Conservation (phyloP, 35 echinoderm and acorn worm species). For the Stichopus chloronotus region DNA sequence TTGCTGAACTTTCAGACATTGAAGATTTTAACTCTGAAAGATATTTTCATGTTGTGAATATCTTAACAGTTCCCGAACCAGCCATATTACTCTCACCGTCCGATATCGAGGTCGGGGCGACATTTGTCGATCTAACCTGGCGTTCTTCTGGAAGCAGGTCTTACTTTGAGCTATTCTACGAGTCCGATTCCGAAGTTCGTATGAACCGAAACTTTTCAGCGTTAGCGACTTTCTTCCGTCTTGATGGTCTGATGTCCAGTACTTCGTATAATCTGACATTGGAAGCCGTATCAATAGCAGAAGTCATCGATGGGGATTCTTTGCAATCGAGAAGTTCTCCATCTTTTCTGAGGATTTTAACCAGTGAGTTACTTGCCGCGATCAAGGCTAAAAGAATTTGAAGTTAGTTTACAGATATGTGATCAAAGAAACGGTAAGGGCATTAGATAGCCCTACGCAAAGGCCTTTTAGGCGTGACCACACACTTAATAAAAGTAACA, state of each 20-base stretch:
- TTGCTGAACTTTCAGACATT: too few relatives aligned
- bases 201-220: neutral
- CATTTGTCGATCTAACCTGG: neutral
- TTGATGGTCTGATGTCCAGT: neutral
- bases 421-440: too few relatives aligned
- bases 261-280: neutral
- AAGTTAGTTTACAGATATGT: too few relatives aligned
- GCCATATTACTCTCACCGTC: neutral
- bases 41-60: too few relatives aligned
- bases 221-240: too few relatives aligned
- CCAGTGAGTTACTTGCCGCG: neutral
- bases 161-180: neutral
- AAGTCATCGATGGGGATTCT: neutral
- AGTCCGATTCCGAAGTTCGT: neutral
- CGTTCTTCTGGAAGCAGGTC: neutral
- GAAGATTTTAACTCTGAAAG: too few relatives aligned
- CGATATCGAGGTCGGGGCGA: neutral
- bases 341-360: neutral
- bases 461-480: too few relatives aligned
- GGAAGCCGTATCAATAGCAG: neutral
- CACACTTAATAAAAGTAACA: too few relatives aligned
- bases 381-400: too few relatives aligned
- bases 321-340: neutral
- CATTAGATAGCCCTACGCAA: too few relatives aligned
- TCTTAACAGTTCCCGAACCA: neutral